A percentile compares a stretch with the other conserved stretches of the same genome.
Conservation (phyloP, 1,140 invertebrate genomes). For the Leptinotarsa defecta region DNA sequence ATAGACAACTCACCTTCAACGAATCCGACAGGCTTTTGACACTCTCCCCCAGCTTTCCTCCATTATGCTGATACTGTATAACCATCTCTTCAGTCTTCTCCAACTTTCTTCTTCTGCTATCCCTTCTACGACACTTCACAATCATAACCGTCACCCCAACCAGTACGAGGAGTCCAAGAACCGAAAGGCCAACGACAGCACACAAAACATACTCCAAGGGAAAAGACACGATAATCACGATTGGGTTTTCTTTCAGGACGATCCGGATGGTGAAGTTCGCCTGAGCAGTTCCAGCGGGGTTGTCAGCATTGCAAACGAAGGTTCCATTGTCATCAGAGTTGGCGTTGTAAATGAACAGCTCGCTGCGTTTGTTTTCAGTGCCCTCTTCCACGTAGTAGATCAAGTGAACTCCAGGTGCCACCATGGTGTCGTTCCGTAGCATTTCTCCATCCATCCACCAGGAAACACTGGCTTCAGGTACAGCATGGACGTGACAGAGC, state of each 20-base stretch:
- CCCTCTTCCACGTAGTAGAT: conserved; percentile 72
- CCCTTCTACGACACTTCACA: conserved; percentile 63
- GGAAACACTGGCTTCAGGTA: conserved; percentile 75
- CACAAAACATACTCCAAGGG: conserved; percentile 71
- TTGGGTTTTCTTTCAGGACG: conserved; percentile 71
- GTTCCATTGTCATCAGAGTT: conserved; percentile 78
- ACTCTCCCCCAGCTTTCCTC: conserved; percentile 38
- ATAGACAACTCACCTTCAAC: conserved; percentile 13
- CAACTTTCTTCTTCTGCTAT: conserved; percentile 39
- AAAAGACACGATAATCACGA: conserved; percentile 67
- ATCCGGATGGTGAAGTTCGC: conserved; percentile 79
- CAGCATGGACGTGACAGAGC: conserved; percentile 75
- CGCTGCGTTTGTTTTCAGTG: conserved; percentile 71
- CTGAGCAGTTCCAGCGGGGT: conserved; percentile 74
- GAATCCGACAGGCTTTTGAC: conserved; percentile 26
- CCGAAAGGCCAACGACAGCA: conserved; percentile 64
- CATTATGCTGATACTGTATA: conserved; percentile 50
- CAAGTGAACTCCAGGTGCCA: conserved; percentile 66
- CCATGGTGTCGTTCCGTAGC: conserved; percentile 70
- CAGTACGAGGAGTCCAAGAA: conserved; percentile 62
- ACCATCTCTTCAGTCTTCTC: conserved; percentile 54
- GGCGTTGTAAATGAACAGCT: conserved; percentile 75
- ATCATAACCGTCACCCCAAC: conserved; percentile 65
- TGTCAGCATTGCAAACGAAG: conserved; percentile 80
- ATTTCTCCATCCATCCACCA: conserved; percentile 82